Evolutionary conservation across 2,888 invertebrate genomes (phyloP), one percentile per base, ranked within the genome.

Genomic region (Mimas tiliae): DNA sequence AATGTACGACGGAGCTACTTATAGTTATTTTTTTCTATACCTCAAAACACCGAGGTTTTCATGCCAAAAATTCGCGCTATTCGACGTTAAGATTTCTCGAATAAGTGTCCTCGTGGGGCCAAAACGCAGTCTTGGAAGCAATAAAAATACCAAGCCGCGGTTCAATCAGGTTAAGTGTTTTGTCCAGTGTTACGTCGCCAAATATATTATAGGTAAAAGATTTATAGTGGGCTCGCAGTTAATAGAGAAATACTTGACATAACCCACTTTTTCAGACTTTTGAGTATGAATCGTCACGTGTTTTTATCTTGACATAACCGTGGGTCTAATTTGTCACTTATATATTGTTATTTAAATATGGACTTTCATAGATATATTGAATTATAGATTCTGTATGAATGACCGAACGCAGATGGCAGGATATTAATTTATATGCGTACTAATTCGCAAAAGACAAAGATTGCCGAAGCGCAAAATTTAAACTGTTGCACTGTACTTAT

Each of bases 131-230:
- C 72, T 75, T 74, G 70, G 72, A 78, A 79, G 83, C 81, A 85
- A 85, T 85, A 85, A 83, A 85, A 85, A 85, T 85, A 82, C 84
- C 84, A 73, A 68, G 58, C 73, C 77, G 68, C 75, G 82, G 85
- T 84, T 84, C 85, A 85, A 84, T 84, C 83, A 81, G 82, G 83
- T 80, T 82, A 83, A 84, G 83, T 83, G 84, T 82, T 80, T 75
- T 79, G 83, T 82, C 82, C 83, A 67, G 52, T 14, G 63, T 51
- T 52, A 47, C 34, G 47, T 64, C 64, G 58, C 50, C 62, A 64
- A 51, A 64, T 64, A 51, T 64, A 64, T 51, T 38, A 34, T 34
- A 48, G 12, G 19, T 19, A 50, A 16, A 33, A 51, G 64, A 64
- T 64, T 64, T 64, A 64, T 64, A 19, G 48, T 48, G 21, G 16